phyloP scores from a whole-genome alignment of 1,140 invertebrate genomes.

The Cecropterus lyciades region DNA sequence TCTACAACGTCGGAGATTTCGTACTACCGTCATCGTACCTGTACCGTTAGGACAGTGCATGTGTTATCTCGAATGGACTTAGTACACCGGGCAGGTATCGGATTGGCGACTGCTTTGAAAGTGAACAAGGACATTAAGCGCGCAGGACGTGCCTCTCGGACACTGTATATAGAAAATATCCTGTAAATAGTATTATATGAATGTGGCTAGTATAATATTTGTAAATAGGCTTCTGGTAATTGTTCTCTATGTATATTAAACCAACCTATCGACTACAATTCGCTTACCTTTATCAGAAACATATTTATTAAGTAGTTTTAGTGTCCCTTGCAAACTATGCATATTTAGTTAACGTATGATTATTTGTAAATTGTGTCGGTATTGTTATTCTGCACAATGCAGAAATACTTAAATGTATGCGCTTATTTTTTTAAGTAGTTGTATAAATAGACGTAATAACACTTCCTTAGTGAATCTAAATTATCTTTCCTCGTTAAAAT shows the following conservation, averaged over 20 bases:
- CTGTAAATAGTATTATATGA: constrained; percentile 58
- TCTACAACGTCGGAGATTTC: constrained; percentile 89
- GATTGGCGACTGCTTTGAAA: constrained; percentile 39
- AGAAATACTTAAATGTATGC: constrained; percentile 83
- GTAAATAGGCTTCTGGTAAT: constrained; percentile 54
- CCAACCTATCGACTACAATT: constrained; percentile 40
- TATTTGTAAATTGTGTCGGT: constrained; percentile 84
- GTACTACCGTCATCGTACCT: constrained; percentile 86
- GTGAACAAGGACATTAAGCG: constrained; percentile 51
- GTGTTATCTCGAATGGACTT: constrained; percentile 13
- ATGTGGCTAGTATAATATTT: constrained; percentile 34
- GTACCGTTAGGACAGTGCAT: constrained; percentile 61
- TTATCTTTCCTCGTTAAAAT: constrained; percentile 44
- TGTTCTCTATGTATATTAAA: constrained; percentile 43
- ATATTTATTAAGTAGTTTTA: constrained; percentile 80
- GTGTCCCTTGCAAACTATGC: constrained; percentile 61
- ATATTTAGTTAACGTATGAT: constrained; percentile 62
- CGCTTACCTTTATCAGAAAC: constrained; percentile 53
- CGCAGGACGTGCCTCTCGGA: constrained; percentile 70
- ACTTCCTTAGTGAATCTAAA: constrained; percentile 65
- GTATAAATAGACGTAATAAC: constrained; percentile 60
- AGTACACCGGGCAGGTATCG: not conserved
- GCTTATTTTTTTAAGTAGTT: constrained; percentile 79
- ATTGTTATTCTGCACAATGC: constrained; percentile 84
- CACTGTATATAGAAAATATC: constrained; percentile 52